Evolutionary conservation across 2,797 vertebrate genomes (phyloP).

Genomic region (Microcaecilia unicolor): DNA sequence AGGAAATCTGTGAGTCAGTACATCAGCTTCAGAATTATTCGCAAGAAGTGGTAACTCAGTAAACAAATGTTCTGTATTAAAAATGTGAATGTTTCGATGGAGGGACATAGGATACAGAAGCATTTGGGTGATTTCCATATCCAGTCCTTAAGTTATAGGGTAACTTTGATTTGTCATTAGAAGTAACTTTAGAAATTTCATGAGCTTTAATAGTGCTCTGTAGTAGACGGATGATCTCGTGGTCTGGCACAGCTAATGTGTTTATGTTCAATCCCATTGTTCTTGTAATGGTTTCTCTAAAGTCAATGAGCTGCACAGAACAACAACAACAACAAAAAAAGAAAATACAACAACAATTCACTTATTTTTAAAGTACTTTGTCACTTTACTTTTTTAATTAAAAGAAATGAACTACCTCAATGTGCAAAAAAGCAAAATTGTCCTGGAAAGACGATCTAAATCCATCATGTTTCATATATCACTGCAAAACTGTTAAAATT

Average conservation of each 20-base stretch:
- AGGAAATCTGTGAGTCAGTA: too few species aligned
- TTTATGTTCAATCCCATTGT: constrained; percentile 29
- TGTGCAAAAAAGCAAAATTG: neutral
- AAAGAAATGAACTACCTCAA: too few species aligned
- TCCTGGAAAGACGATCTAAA: constrained; percentile 7
- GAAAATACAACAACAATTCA: neutral
- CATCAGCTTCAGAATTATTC: too few species aligned
- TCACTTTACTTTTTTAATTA: too few species aligned
- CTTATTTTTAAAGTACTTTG: neutral
- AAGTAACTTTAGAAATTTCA: constrained; percentile 5
- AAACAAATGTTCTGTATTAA: too few species aligned
- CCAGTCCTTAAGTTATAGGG: constrained; percentile 3
- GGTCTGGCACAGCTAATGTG: constrained; percentile 12
- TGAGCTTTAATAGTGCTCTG: constrained; percentile 14
- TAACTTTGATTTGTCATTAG: constrained; percentile 11
- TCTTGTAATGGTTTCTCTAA: constrained; percentile 26
- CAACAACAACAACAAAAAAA: neutral
- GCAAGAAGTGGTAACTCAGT: too few species aligned
- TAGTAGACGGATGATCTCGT: constrained; percentile 21
- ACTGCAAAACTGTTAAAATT: constrained; percentile 9
- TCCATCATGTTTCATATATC: constrained; percentile 15
- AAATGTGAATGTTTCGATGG: too few species aligned
- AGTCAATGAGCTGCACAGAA: constrained; percentile 19
- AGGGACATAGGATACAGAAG: too few species aligned
- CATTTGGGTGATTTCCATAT: neutral